Evolutionary conservation across 2,113 vertebrate genomes (phyloP).

Genomic region (Rhinopomastus cyanomelas): DNA sequence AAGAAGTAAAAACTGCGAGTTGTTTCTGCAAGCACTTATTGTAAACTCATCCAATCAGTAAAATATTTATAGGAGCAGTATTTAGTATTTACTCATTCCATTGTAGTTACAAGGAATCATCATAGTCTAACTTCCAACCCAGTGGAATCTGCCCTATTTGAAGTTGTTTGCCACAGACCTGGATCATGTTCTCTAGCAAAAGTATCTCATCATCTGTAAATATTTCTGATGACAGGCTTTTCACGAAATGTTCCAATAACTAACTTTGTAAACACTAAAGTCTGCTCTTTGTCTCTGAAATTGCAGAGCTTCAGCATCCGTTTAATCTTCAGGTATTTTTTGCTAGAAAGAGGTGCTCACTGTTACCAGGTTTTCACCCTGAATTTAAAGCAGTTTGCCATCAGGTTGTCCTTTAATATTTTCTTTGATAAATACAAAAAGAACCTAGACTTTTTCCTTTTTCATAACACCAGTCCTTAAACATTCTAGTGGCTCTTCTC

Average conservation of each 20-base stretch:
- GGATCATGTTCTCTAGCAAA: background rate
- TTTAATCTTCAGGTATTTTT: conserved; percentile 15
- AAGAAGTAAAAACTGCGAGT: background rate
- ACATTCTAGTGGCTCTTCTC: background rate
- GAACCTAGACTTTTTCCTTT: background rate
- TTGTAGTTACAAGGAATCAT: background rate
- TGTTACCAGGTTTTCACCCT: conserved; percentile 25
- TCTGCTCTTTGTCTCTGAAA: background rate
- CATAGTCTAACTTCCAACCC: background rate
- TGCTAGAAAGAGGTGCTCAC: background rate
- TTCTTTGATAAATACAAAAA: conserved; percentile 4
- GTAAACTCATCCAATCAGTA: background rate
- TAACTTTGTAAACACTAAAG: conserved; percentile 6
- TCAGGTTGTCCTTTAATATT: conserved; percentile 9
- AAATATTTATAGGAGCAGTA: background rate
- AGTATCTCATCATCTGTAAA: background rate
- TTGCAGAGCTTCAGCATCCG: background rate
- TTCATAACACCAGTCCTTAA: background rate
- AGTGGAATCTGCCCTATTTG: background rate
- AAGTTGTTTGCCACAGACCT: background rate
- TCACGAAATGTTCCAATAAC: background rate
- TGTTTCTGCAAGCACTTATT: background rate
- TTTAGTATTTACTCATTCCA: background rate
- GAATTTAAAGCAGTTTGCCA: conserved; percentile 1
- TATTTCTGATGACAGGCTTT: background rate